Conservation (phyloP, 2,888 invertebrate genomes). For the Temnothorax rugatulus region DNA sequence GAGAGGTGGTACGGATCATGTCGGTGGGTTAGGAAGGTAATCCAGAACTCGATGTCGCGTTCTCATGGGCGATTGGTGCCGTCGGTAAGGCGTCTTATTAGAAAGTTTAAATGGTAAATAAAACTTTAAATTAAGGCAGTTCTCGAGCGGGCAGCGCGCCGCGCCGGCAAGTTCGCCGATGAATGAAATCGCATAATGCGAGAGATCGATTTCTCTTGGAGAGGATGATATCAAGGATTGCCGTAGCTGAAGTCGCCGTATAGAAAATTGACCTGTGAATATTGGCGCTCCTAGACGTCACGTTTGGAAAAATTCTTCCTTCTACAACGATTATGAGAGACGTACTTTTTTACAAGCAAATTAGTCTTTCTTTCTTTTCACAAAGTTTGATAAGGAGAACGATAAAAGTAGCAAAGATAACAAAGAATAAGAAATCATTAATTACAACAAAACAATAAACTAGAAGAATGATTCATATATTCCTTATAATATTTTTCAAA, state of each 20-base stretch:
- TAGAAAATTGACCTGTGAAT: slow-evolving; percentile 10
- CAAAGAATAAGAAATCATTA: neutral
- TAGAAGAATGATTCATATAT: no score
- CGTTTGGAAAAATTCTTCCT: neutral
- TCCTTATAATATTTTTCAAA: neutral
- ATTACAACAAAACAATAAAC: neutral
- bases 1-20: neutral
- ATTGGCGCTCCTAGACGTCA: neutral
- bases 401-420: neutral
- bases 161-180: slow-evolving; percentile 22
- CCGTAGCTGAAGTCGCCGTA: neutral
- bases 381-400: neutral
- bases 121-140: slow-evolving; percentile 56
- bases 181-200: slow-evolving; percentile 48
- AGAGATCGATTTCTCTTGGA: slow-evolving; percentile 35
- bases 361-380: neutral
- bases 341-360: neutral
- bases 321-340: neutral
- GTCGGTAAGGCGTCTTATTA: slow-evolving; percentile 50
- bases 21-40: neutral
- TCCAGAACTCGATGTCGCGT: slow-evolving; percentile 30
- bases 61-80: slow-evolving; percentile 47
- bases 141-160: neutral
- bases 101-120: slow-evolving; percentile 59
- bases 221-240: neutral